These are phyloP conservation scores for Anisognathus igniventris DNA, from an alignment of 2,797 vertebrate genomes.

Conservation along the genomic window DNA sequence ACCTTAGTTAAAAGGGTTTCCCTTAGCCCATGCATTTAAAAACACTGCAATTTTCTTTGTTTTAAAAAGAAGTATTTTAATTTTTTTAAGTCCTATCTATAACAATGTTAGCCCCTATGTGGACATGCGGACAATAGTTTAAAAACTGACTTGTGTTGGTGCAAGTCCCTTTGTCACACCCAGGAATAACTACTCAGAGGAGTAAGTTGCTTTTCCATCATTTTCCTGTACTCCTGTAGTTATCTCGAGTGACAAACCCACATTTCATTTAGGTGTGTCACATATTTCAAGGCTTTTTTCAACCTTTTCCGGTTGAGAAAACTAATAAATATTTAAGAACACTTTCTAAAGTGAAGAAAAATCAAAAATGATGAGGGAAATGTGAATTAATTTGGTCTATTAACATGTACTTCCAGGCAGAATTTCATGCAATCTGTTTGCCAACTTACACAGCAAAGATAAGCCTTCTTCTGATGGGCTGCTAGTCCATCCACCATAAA, in stretches of 20 bases:
- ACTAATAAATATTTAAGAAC: constrained; percentile 6
- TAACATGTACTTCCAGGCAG: background rate
- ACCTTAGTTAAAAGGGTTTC: background rate
- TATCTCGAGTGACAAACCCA: background rate
- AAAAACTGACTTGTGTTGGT: background rate
- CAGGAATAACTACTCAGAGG: background rate
- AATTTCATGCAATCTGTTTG: background rate
- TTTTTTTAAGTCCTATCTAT: background rate
- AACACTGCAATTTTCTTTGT: background rate
- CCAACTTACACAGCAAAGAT: background rate
- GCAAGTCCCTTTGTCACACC: background rate
- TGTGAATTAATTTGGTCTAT: background rate
- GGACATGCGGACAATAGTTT: background rate
- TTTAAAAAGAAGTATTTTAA: background rate
- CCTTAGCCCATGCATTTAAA: background rate
- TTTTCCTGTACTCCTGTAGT: background rate
- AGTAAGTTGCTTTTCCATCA: background rate
- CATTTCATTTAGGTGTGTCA: background rate
- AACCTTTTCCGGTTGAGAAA: background rate
- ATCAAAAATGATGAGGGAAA: background rate
- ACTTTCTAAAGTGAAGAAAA: background rate
- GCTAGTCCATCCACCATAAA: background rate
- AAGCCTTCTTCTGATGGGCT: background rate
- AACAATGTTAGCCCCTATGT: background rate
- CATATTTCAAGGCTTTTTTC: background rate